Percentiles rank a stretch among this genome's conserved stretches.
Conservation (phyloP, 2,888 invertebrate genomes). For the Drosophila basisetae region DNA sequence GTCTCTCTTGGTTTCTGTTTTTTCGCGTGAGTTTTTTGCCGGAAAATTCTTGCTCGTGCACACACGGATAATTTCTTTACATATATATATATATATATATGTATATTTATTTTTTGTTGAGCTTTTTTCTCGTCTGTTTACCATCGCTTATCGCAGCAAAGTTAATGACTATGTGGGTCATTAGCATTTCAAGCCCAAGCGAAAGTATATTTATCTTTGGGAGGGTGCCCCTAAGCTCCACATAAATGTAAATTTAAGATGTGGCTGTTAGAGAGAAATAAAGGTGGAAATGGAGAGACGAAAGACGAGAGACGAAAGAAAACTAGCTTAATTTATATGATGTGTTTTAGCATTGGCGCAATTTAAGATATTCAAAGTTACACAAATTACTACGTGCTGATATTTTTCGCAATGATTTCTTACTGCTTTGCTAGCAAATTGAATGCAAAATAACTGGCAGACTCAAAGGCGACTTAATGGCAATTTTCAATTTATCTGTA, state of each 20-base stretch:
- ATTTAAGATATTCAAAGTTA: background rate
- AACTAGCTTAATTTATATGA: background rate
- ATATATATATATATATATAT: background rate
- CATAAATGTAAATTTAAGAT: constrained; percentile 37
- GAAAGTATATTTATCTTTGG: constrained; percentile 16
- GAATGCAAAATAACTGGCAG: background rate
- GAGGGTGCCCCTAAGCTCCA: background rate
- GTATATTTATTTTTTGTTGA: constrained; percentile 3
- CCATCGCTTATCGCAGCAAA: constrained; percentile 68
- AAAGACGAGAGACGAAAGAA: background rate
- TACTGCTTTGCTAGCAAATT: background rate
- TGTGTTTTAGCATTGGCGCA: background rate
- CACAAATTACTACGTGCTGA: background rate
- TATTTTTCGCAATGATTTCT: background rate
- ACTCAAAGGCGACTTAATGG: constrained; percentile 7
- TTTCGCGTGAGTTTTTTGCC: constrained; percentile 14
- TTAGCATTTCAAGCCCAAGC: constrained; percentile 63
- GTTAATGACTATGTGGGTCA: constrained; percentile 78
- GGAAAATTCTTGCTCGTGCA: constrained; percentile 33
- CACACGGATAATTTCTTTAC: constrained; percentile 54
- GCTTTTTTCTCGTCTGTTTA: constrained; percentile 33
- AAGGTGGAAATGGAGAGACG: background rate
- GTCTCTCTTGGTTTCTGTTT: background rate
- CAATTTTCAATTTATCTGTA: constrained; percentile 7
- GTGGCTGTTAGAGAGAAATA: constrained; percentile 12